Evolutionary conservation across 2,888 invertebrate genomes (phyloP).

Genomic region (Drosophila leonis): DNA sequence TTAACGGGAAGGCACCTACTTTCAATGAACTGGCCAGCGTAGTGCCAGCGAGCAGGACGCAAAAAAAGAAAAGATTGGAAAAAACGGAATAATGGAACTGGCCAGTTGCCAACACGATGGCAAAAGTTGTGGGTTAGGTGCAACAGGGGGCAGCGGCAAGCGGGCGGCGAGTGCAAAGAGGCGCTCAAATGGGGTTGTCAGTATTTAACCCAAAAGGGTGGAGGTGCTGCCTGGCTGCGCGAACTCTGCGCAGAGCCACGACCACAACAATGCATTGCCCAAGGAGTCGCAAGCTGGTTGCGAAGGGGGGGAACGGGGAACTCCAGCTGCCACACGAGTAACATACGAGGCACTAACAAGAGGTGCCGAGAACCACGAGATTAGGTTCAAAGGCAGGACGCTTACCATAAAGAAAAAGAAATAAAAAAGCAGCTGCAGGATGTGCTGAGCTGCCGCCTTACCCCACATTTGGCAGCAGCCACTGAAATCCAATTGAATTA

Average conservation of each 20-base stretch:
- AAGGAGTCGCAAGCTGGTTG: background rate
- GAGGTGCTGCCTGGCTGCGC: conserved; percentile 84
- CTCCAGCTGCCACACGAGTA: conserved; percentile 37
- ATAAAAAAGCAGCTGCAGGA: conserved; percentile 38
- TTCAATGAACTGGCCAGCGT: conserved; percentile 72
- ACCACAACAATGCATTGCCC: conserved; percentile 50
- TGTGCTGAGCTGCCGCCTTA: conserved; percentile 34
- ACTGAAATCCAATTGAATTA: conserved; percentile 74
- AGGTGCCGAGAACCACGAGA: conserved; percentile 80
- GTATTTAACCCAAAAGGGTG: conserved; percentile 85
- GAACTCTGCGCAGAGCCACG: conserved; percentile 79
- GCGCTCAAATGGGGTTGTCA: conserved; percentile 85
- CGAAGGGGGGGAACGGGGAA: background rate
- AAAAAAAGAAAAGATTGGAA: conserved; percentile 19
- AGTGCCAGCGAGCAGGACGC: conserved; percentile 15
- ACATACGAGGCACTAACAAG: conserved; percentile 78
- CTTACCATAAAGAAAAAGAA: conserved; percentile 15
- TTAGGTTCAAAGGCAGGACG: conserved; percentile 81
- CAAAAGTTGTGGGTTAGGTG: conserved; percentile 72
- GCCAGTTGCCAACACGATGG: conserved; percentile 63
- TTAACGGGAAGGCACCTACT: conserved; percentile 54
- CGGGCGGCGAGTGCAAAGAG: conserved; percentile 76
- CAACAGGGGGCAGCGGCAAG: conserved; percentile 27
- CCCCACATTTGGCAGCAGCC: conserved; percentile 33
- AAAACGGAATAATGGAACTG: conserved; percentile 47